These are phyloP conservation scores for Riparia riparia DNA, from an alignment of 2,113 vertebrate species.

Conservation along the genomic window DNA sequence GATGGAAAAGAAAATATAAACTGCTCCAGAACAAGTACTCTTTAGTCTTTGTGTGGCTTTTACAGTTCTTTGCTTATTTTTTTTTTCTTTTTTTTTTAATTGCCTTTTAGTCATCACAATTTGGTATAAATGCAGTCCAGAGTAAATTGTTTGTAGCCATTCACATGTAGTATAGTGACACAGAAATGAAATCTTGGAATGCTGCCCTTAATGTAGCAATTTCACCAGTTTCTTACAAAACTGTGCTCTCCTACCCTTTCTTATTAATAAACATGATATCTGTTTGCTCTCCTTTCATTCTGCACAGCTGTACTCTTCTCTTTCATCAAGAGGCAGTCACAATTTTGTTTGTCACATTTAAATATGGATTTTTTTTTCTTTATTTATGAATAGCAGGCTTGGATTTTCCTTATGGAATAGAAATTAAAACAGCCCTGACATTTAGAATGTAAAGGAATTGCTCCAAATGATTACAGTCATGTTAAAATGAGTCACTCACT, in stretches of 20 bases:
- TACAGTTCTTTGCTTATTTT: background rate
- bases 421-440: conserved; percentile 36
- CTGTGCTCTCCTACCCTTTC: background rate
- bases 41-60: background rate
- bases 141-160: background rate
- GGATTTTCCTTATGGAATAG: conserved; percentile 38
- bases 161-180: background rate
- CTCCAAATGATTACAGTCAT: background rate
- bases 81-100: background rate
- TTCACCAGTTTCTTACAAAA: background rate
- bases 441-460: conserved; percentile 39
- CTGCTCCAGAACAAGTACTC: background rate
- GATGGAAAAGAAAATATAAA: background rate
- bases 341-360: conserved; percentile 23
- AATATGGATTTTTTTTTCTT: background rate
- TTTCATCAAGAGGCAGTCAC: conserved; percentile 18
- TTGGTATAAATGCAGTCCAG: background rate
- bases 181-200: background rate
- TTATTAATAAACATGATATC: conserved; percentile 33
- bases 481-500: conserved; percentile 53
- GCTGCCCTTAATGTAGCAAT: background rate
- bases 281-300: conserved; percentile 35
- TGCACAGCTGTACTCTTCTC: conserved; percentile 23
- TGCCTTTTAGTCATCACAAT: background rate
- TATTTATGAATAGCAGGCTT: background rate